Evolutionary conservation across 2,888 invertebrate species (phyloP).

Genomic region (Odontothrips loti): DNA sequence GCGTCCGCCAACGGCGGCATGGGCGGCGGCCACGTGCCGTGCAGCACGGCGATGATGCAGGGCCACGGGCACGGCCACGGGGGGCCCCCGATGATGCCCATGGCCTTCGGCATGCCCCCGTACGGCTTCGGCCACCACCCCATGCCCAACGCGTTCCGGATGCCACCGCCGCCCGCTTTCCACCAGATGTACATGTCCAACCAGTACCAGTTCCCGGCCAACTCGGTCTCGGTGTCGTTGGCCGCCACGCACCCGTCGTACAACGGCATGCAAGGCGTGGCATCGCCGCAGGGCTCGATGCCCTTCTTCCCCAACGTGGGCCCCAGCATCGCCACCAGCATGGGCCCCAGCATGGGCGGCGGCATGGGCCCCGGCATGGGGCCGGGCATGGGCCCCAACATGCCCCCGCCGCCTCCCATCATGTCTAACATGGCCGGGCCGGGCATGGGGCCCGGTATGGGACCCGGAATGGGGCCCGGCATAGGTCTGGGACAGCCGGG

Average conservation of each 20-base stretch:
- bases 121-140: slow-evolving; percentile 58
- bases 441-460: background rate
- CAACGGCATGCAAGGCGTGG: slow-evolving; percentile 40
- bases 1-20: slow-evolving; percentile 41
- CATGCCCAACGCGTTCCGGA: slow-evolving; percentile 40
- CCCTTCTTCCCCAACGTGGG: slow-evolving; percentile 35
- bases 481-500: background rate
- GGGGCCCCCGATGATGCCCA: slow-evolving; percentile 27
- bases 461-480: background rate
- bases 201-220: slow-evolving; percentile 38
- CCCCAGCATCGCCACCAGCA: background rate
- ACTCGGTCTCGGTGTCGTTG: slow-evolving; percentile 35
- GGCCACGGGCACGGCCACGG: slow-evolving; percentile 43
- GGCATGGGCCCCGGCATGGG: background rate
- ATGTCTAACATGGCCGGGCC: background rate
- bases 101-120: slow-evolving; percentile 59
- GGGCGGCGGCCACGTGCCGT: slow-evolving; percentile 40
- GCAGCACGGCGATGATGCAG: slow-evolving; percentile 42
- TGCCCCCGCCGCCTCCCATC: too few species aligned
- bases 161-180: slow-evolving; percentile 46
- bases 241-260: slow-evolving; percentile 31
- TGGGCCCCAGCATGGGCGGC: background rate
- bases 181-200: slow-evolving; percentile 46
- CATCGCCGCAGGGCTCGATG: slow-evolving; percentile 36
- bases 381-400: background rate